Conservation (phyloP, 1,140 invertebrate species). For the Lysiphlebus fabarum region DNA sequence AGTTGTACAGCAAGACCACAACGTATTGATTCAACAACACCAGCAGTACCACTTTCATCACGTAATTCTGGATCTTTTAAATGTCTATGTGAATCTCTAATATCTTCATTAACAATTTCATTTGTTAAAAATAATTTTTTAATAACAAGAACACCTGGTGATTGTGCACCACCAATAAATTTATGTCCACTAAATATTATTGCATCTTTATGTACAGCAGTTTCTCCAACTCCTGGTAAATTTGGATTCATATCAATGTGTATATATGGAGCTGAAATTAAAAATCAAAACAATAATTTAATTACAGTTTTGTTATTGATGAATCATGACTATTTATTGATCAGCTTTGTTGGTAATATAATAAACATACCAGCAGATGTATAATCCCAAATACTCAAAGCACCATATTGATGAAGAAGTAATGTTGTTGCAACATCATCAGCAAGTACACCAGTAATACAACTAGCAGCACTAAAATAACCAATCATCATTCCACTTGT, state of each 20-base stretch:
- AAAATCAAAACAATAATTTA: constrained; percentile 8
- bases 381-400: constrained; percentile 87
- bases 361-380: constrained; percentile 65
- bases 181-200: constrained; percentile 89
- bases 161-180: constrained; percentile 86
- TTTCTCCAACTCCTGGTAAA: constrained; percentile 63
- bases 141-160: constrained; percentile 66
- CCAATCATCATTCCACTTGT: constrained; percentile 68
- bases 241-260: constrained; percentile 85
- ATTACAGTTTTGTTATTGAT: not conserved
- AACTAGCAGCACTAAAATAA: constrained; percentile 84
- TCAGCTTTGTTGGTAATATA: not conserved
- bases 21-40: constrained; percentile 78
- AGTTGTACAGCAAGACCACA: constrained; percentile 84
- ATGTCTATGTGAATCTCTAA: constrained; percentile 49
- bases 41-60: constrained; percentile 83
- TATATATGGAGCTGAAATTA: constrained; percentile 68
- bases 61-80: constrained; percentile 59
- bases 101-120: constrained; percentile 46
- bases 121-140: constrained; percentile 57
- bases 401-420: constrained; percentile 77
- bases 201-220: constrained; percentile 80
- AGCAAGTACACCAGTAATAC: constrained; percentile 82
- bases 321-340: not conserved
- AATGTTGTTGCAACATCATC: constrained; percentile 81